A percentile compares a stretch with the other conserved stretches of the same genome.
Conservation (phyloP, 2,113 vertebrate species). For the Syrrhaptes paradoxus region DNA sequence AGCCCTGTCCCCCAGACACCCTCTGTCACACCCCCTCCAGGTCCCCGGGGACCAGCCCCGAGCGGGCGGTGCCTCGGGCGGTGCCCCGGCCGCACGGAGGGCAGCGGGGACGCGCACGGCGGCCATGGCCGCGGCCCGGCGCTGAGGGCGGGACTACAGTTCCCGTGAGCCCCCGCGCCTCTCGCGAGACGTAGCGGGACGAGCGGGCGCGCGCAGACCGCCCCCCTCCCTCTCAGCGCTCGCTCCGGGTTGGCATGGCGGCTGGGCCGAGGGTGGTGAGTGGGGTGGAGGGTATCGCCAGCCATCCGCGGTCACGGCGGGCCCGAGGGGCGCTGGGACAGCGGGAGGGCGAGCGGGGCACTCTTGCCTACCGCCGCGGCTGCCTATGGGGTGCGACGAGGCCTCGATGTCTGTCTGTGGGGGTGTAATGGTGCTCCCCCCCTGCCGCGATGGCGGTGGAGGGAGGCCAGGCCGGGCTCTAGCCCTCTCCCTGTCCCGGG, state of each 20-base stretch:
- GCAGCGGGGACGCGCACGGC: too few species aligned
- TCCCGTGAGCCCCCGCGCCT: not conserved
- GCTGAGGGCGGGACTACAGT: not conserved
- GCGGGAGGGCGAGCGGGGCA: too few species aligned
- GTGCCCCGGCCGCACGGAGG: too few species aligned
- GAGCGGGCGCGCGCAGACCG: too few species aligned
- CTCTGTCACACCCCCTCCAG: not conserved
- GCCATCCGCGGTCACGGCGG: not conserved
- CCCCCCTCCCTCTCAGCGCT: fast-evolving
- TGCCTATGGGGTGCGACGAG: fast-evolving
- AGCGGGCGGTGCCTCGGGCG: too few species aligned
- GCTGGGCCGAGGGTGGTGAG: fast-evolving
- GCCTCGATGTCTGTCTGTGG: fast-evolving
- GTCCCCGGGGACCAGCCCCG: too few species aligned
- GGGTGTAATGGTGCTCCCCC: fast-evolving
- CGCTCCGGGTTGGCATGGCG: fast-evolving
- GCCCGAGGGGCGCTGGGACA: fast-evolving
- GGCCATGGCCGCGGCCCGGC: not conserved
- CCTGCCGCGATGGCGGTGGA: not conserved
- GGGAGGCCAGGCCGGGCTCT: not conserved
- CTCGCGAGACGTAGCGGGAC: not conserved
- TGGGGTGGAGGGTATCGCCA: fast-evolving
- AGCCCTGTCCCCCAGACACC: not conserved
- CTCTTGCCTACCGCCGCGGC: fast-evolving
- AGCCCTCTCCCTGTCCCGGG: not conserved